Conservation (phyloP, 2,888 invertebrate species). For the Eubasilissa splendida region DNA sequence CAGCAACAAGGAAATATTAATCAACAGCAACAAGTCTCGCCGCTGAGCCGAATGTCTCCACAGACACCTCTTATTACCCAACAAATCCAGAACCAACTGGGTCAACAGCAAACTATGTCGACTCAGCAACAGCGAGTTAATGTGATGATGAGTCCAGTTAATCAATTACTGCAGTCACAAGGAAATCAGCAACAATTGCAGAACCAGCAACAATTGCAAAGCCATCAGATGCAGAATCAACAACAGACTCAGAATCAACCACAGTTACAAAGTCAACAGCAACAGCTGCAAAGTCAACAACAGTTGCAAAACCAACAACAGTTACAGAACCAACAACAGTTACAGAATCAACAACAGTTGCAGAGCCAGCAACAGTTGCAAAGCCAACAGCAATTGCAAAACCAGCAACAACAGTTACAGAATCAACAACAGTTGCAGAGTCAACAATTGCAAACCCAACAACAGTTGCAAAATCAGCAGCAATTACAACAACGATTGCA, state of each 20-base stretch:
- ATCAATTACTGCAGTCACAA: constrained; percentile 51
- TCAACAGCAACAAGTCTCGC: constrained; percentile 60
- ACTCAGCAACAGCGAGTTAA: constrained; percentile 53
- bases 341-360: constrained; percentile 62
- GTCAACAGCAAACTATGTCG: constrained; percentile 64
- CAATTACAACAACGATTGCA: constrained; percentile 40
- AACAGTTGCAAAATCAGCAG: constrained; percentile 65
- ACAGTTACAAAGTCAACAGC: constrained; percentile 62
- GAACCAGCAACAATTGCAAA: constrained; percentile 68
- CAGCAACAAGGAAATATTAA: constrained; percentile 68
- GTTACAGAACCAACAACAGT: constrained; percentile 59
- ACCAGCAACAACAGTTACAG: constrained; percentile 68
- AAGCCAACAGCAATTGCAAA: constrained; percentile 67
- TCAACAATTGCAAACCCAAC: constrained; percentile 65
- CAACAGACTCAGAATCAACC: constrained; percentile 66
- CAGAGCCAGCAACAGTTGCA: constrained; percentile 68
- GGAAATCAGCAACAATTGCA: constrained; percentile 63
- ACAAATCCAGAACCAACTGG: constrained; percentile 71
- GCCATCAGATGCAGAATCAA: constrained; percentile 65
- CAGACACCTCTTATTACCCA: constrained; percentile 59
- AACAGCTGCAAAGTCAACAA: constrained; percentile 65
- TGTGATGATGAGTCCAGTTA: constrained; percentile 30
- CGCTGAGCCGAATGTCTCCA: constrained; percentile 53
- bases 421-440: constrained; percentile 58
- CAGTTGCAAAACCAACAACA: constrained; percentile 60